Percentiles rank a stretch among this genome's conserved stretches.
Evolutionary conservation across 2,888 invertebrate genomes (phyloP).

Genomic region (Cheiracanthium punctorium): DNA sequence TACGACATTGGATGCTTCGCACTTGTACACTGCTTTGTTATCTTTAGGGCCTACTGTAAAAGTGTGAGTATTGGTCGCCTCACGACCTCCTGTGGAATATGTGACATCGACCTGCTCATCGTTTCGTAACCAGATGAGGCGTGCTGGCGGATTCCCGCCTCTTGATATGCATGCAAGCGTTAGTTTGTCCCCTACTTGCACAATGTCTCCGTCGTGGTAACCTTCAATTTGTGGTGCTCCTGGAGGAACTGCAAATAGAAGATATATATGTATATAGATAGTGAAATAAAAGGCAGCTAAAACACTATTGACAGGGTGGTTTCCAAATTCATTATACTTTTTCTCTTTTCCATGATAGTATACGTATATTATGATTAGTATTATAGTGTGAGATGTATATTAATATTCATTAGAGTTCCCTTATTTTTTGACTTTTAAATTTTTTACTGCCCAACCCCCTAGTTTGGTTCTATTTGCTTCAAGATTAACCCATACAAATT

Average conservation of each 20-base stretch:
- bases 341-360: too few species aligned
- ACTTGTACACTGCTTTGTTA: slow-evolving; percentile 93
- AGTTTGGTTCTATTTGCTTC: too few species aligned
- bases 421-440: too few species aligned
- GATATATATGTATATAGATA: too few species aligned
- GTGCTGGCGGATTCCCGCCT: slow-evolving; percentile 97
- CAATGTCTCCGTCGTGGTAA: slow-evolving; percentile 90
- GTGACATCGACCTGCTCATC: slow-evolving; percentile 90
- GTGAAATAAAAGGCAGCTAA: too few species aligned
- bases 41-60: slow-evolving; percentile 93
- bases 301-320: too few species aligned
- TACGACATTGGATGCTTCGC: slow-evolving; percentile 85
- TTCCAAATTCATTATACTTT: too few species aligned
- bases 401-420: too few species aligned
- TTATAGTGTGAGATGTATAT: too few species aligned
- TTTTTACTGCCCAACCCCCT: too few species aligned
- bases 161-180: slow-evolving; percentile 92
- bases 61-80: slow-evolving; percentile 91
- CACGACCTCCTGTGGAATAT: slow-evolving; percentile 89
- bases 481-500: too few species aligned
- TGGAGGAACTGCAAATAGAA: slow-evolving; percentile 82
- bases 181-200: slow-evolving; percentile 92
- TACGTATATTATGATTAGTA: too few species aligned
- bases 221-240: slow-evolving; percentile 94
- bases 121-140: slow-evolving; percentile 95